phyloP scores from a whole-genome alignment of 1,140 invertebrate species.

The Ostrea denselamellosa region DNA sequence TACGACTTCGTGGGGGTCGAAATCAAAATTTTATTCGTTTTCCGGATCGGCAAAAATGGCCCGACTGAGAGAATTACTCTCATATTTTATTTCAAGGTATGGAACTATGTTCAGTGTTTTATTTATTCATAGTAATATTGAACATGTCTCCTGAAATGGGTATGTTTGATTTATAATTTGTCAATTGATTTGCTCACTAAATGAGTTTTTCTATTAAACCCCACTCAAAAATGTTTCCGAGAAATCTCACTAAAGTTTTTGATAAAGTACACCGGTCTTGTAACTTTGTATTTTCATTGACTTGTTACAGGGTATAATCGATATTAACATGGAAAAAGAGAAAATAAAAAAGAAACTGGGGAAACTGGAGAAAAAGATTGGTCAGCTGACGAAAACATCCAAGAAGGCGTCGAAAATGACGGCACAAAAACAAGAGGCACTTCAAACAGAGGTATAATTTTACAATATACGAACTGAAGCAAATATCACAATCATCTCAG shows the following conservation, averaged over 20 bases:
- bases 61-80: no score
- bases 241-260: neutral
- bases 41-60: no score
- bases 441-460: conserved; percentile 32
- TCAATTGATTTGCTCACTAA: no score
- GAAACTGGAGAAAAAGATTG: conserved; percentile 40
- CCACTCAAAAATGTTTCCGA: no score
- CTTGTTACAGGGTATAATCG: conserved; percentile 39
- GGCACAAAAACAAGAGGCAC: conserved; percentile 5
- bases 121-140: no score
- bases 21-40: no score
- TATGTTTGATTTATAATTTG: no score
- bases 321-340: conserved; percentile 33
- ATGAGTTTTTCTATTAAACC: no score
- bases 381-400: conserved; percentile 34
- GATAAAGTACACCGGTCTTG: neutral
- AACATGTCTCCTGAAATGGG: no score
- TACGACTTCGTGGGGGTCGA: no score
- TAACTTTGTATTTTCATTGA: neutral
- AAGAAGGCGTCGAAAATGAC: neutral
- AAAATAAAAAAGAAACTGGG: conserved; percentile 40
- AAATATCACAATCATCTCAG: neutral
- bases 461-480: neutral
- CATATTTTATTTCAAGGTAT: no score
- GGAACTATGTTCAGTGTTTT: no score